Conservation (phyloP, 2,888 invertebrate genomes). For the Conus canariensis region DNA sequence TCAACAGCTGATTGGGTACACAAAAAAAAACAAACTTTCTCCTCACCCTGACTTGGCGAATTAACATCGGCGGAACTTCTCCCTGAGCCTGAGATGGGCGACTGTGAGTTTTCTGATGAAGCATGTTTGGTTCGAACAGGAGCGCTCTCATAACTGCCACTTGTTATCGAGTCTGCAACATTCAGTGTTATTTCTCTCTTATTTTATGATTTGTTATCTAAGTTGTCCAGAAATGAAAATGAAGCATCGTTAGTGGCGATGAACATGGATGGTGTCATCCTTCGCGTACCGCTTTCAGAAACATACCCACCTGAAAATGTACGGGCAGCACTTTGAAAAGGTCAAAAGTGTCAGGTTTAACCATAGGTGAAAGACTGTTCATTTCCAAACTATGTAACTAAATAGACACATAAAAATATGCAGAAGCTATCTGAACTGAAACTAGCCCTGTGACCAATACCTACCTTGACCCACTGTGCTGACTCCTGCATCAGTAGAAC, state of each 20-base stretch:
- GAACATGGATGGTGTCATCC: neutral
- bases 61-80: conserved; percentile 67
- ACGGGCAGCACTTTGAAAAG: neutral
- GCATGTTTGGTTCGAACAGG: conserved; percentile 36
- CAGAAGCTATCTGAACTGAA: neutral
- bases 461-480: neutral
- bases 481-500: too few relatives aligned
- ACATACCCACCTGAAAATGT: neutral
- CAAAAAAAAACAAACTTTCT: neutral
- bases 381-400: neutral
- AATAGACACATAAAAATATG: neutral
- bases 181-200: neutral
- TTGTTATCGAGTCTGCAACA: conserved; percentile 41
- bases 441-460: neutral
- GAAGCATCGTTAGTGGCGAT: neutral
- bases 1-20: too few relatives aligned
- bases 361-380: neutral
- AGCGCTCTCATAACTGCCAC: conserved; percentile 34
- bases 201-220: neutral
- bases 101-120: conserved; percentile 52
- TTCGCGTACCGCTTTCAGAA: neutral
- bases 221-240: neutral
- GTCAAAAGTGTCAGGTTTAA: neutral
- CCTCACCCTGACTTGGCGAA: conserved; percentile 58
- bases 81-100: conserved; percentile 65